Conservation (phyloP, 2,797 vertebrate genomes). For the Crenichthys baileyi region DNA sequence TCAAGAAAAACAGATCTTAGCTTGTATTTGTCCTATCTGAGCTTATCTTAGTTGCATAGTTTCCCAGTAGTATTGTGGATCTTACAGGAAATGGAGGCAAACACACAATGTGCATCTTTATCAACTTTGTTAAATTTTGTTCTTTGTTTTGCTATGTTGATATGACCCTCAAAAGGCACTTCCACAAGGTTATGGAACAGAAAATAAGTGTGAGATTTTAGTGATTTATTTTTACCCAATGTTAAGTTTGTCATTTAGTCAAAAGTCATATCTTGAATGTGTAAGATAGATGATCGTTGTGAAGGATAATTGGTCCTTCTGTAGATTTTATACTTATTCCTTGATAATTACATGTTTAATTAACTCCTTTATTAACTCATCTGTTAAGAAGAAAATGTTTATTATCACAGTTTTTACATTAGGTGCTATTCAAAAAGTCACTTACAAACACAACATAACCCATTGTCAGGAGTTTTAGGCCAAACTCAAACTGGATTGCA, state of each 20-base stretch:
- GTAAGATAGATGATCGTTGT: not conserved
- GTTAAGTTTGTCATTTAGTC: not conserved
- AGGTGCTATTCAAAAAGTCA: not conserved
- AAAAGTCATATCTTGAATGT: not conserved
- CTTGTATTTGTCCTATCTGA: slow-evolving; percentile 17
- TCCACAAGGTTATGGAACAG: not conserved
- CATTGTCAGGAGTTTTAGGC: too few species aligned
- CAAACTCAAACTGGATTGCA: not conserved
- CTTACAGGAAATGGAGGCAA: not conserved
- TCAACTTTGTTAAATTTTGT: not conserved
- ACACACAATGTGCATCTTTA: not conserved
- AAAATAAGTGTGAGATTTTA: not conserved
- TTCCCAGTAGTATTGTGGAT: not conserved
- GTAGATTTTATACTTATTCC: not conserved
- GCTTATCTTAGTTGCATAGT: slow-evolving; percentile 19
- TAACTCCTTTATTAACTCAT: too few species aligned
- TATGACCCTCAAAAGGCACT: not conserved
- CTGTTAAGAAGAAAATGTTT: too few species aligned
- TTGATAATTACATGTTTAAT: too few species aligned
- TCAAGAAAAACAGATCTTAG: slow-evolving; percentile 6
- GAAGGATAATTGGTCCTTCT: not conserved
- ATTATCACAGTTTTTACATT: not conserved
- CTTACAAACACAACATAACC: not conserved
- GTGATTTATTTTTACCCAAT: not conserved
- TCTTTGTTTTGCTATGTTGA: not conserved